Percentiles rank a stretch among this genome's conserved stretches.
Evolutionary conservation across 2,797 vertebrate species (phyloP).

Genomic region (Gymnoscopelus braueri): DNA sequence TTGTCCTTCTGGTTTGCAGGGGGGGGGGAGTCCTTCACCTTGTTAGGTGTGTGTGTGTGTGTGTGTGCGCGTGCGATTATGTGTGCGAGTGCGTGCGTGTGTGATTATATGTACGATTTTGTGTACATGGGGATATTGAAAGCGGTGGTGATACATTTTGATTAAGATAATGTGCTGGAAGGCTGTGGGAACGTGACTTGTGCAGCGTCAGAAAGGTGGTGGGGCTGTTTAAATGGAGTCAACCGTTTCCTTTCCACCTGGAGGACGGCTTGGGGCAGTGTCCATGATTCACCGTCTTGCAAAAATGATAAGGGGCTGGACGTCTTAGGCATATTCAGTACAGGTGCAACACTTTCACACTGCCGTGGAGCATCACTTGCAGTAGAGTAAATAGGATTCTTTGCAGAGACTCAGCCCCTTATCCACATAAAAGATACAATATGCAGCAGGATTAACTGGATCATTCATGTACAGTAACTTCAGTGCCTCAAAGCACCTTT

Average conservation of each 20-base stretch:
- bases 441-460: constrained; percentile 11
- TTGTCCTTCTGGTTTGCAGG: constrained; percentile 6
- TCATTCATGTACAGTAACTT: not conserved
- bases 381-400: constrained; percentile 12
- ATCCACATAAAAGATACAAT: not conserved
- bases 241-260: not conserved
- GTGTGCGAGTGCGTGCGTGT: not conserved
- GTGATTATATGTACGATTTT: not conserved
- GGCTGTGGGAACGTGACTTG: constrained; percentile 1
- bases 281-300: constrained; percentile 4
- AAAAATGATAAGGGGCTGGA: constrained; percentile 6
- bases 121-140: not conserved
- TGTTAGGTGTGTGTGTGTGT: constrained; percentile 4
- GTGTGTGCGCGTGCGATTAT: not conserved
- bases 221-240: too few species aligned
- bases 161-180: constrained; percentile 13
- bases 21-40: constrained; percentile 7
- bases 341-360: constrained; percentile 10
- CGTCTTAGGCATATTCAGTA: constrained; percentile 33
- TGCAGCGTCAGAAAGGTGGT: not conserved
- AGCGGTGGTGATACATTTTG: not conserved
- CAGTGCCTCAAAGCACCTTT: too few species aligned
- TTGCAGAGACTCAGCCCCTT: constrained; percentile 2
- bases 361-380: constrained; percentile 23
- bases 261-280: constrained; percentile 6